Evolutionary conservation across 2,113 vertebrate species (phyloP).

Genomic region (Phalacrocorax carbo): DNA sequence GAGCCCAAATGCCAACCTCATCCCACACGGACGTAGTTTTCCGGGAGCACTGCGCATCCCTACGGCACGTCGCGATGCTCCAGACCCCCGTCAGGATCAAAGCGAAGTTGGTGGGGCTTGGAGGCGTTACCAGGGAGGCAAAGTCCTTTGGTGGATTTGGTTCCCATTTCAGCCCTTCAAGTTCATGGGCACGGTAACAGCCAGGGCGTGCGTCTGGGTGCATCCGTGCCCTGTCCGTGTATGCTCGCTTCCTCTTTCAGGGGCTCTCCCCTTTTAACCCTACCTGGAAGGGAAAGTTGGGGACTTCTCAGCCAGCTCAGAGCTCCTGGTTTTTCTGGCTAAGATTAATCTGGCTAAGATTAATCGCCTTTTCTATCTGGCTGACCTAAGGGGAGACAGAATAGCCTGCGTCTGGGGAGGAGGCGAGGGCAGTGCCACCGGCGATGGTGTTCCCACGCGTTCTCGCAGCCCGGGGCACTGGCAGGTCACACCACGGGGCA

Average conservation of each 20-base stretch:
- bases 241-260: accelerated
- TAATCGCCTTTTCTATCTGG: not conserved
- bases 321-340: not conserved
- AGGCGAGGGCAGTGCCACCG: not conserved
- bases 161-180: not conserved
- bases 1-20: not conserved
- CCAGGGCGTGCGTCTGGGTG: accelerated
- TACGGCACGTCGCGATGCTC: accelerated
- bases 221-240: not conserved
- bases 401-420: not conserved
- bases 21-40: not conserved
- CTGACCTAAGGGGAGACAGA: not conserved
- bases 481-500: not conserved
- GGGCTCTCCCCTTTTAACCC: not conserved
- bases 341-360: not conserved
- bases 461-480: not conserved
- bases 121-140: not conserved
- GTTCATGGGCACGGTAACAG: accelerated
- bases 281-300: not conserved
- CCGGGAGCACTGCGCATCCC: not conserved
- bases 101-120: not conserved
- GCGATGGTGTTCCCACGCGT: not conserved
- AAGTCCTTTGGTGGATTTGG: not conserved
- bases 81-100: not conserved
- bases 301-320: not conserved